phyloP scores from a whole-genome alignment of 2,888 invertebrate genomes.

The Poecilobothrus nobilitatus region DNA sequence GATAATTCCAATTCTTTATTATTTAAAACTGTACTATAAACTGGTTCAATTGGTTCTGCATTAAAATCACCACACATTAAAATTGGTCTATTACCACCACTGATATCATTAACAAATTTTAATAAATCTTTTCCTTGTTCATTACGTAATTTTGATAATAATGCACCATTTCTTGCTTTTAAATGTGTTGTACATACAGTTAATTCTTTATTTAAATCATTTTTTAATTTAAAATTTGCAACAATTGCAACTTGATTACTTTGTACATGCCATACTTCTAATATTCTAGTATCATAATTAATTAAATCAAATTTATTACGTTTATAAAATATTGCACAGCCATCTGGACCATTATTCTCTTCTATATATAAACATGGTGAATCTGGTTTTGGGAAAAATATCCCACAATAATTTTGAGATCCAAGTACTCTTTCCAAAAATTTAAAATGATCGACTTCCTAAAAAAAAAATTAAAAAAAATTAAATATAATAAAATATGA shows the following conservation, averaged over 20 bases:
- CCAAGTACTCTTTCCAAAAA: slow-evolving; percentile 55
- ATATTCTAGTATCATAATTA: slow-evolving; percentile 50
- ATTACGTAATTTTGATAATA: slow-evolving; percentile 57
- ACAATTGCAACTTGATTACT: slow-evolving; percentile 64
- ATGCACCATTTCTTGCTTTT: slow-evolving; percentile 61
- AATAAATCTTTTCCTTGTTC: slow-evolving; percentile 63
- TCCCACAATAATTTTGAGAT: slow-evolving; percentile 57
- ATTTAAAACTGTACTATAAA: slow-evolving; percentile 53
- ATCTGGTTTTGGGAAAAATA: slow-evolving; percentile 67
- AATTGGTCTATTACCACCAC: slow-evolving; percentile 48
- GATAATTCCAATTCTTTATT: slow-evolving; percentile 43
- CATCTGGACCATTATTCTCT: slow-evolving; percentile 68
- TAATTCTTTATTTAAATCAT: slow-evolving; percentile 50
- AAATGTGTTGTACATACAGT: slow-evolving; percentile 64
- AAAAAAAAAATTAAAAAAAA: slow-evolving; percentile 23
- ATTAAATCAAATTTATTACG: slow-evolving; percentile 54
- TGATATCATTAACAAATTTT: slow-evolving; percentile 47
- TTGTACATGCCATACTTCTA: slow-evolving; percentile 65
- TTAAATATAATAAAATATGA: slow-evolving; percentile 19
- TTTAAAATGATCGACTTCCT: slow-evolving; percentile 70
- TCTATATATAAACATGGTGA: slow-evolving; percentile 65
- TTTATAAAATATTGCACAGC: slow-evolving; percentile 66
- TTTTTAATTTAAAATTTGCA: slow-evolving; percentile 47
- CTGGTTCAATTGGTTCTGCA: slow-evolving; percentile 62
- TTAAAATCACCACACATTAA: slow-evolving; percentile 69